These are phyloP conservation scores for Propsilocerus akamusi DNA, from an alignment of 1,140 invertebrate species.

Conservation along the genomic window DNA sequence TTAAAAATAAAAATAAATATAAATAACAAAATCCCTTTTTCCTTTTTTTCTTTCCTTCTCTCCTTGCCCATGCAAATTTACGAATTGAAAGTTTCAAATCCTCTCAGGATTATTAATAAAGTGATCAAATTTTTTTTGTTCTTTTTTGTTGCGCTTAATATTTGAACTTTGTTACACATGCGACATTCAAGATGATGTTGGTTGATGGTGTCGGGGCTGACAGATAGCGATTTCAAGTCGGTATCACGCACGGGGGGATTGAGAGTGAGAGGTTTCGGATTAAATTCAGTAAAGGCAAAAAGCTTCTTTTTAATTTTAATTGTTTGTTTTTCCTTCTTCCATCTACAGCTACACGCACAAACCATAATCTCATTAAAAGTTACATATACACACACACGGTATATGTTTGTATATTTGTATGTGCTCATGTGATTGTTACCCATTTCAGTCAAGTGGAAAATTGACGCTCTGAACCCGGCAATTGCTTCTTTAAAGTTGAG, in stretches of 20 bases:
- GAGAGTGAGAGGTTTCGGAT: not conserved
- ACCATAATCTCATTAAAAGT: conserved; percentile 1
- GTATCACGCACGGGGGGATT: not conserved
- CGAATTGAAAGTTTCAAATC: not conserved
- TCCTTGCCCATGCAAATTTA: not conserved
- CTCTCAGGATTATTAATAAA: conserved; percentile 3
- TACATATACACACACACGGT: not conserved
- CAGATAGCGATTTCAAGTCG: not conserved
- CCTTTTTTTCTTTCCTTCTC: not conserved
- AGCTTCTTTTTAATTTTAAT: conserved; percentile 4
- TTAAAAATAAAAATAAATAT: not conserved
- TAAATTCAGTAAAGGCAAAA: not conserved
- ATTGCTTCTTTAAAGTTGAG: too few species aligned
- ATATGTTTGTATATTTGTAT: not conserved
- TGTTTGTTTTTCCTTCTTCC: not conserved
- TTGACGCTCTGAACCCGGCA: too few species aligned
- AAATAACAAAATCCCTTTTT: not conserved
- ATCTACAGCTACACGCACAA: not conserved
- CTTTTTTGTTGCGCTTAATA: not conserved
- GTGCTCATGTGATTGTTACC: not conserved
- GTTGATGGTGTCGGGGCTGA: not conserved
- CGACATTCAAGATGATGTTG: not conserved
- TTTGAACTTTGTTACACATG: not conserved
- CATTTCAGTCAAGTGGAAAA: not conserved
- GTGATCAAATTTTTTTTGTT: not conserved